Conservation (phyloP, 2,797 vertebrate genomes). For the Gymnoscopelus microlampas region DNA sequence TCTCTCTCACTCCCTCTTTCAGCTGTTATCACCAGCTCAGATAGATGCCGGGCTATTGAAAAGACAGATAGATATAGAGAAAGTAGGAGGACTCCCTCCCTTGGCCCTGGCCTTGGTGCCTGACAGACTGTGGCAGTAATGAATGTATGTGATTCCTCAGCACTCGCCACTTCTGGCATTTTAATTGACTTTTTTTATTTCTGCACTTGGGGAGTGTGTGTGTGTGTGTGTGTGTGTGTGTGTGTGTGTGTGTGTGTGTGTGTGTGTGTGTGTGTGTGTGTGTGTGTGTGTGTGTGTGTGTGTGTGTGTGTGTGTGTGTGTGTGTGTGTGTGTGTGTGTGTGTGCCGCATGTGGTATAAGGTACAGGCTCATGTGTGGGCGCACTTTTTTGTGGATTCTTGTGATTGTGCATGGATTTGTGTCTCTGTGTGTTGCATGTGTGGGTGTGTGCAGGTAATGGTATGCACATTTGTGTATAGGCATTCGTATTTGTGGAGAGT, state of each 20-base stretch:
- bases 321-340: no score
- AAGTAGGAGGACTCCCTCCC: not conserved
- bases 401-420: no score
- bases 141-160: constrained; percentile 52
- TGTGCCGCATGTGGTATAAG: not conserved
- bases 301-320: not conserved
- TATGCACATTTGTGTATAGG: no score
- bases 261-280: constrained; percentile 7
- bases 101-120: constrained; percentile 12
- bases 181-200: constrained; percentile 69
- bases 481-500: no score
- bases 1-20: constrained; percentile 12
- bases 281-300: not conserved
- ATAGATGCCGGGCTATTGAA: constrained; percentile 1
- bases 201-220: constrained; percentile 19
- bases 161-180: constrained; percentile 48
- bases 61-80: constrained; percentile 13
- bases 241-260: not conserved
- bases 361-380: not conserved
- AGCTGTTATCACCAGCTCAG: constrained; percentile 24
- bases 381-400: no score
- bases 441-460: not conserved
- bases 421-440: not conserved
- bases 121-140: constrained; percentile 58
- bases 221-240: not conserved